Conservation (phyloP, 2,888 invertebrate species). For the Papilio gigon region DNA sequence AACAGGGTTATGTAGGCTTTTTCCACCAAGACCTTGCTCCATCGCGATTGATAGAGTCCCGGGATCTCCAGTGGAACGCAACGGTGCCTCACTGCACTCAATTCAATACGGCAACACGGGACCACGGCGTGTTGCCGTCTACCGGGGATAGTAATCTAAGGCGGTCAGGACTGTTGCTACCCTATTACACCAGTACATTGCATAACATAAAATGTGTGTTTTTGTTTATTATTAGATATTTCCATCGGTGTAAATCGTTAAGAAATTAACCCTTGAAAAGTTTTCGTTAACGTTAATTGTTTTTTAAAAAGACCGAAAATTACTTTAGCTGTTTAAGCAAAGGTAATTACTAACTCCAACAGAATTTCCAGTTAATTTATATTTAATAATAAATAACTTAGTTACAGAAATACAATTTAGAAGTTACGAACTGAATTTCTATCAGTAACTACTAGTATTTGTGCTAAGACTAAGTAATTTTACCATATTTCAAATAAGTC, state of each 20-base stretch:
- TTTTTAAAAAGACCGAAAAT: constrained; percentile 5
- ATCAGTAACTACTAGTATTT: constrained; percentile 13
- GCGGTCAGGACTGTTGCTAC: too few species aligned
- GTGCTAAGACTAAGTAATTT: constrained; percentile 3
- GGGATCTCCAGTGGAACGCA: too few species aligned
- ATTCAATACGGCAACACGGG: too few species aligned
- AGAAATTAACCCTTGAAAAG: background rate
- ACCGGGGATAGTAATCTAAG: too few species aligned
- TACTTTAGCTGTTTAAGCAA: background rate
- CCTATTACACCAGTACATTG: too few species aligned
- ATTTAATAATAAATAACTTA: constrained; percentile 19
- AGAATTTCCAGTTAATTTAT: constrained; percentile 16
- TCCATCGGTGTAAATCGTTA: background rate
- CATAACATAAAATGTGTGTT: too few species aligned
- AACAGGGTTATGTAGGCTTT: too few species aligned
- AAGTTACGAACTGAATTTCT: constrained; percentile 27
- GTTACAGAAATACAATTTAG: constrained; percentile 25
- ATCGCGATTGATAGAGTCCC: too few species aligned
- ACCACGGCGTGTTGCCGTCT: too few species aligned
- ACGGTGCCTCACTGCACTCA: too few species aligned
- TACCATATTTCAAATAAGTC: constrained; percentile 12
- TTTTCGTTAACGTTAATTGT: background rate
- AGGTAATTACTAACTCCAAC: constrained; percentile 3
- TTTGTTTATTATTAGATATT: background rate
- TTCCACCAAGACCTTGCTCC: too few species aligned